Evolutionary conservation across 2,797 vertebrate genomes (phyloP).

Genomic region (Cynodonichthys magdalenae): DNA sequence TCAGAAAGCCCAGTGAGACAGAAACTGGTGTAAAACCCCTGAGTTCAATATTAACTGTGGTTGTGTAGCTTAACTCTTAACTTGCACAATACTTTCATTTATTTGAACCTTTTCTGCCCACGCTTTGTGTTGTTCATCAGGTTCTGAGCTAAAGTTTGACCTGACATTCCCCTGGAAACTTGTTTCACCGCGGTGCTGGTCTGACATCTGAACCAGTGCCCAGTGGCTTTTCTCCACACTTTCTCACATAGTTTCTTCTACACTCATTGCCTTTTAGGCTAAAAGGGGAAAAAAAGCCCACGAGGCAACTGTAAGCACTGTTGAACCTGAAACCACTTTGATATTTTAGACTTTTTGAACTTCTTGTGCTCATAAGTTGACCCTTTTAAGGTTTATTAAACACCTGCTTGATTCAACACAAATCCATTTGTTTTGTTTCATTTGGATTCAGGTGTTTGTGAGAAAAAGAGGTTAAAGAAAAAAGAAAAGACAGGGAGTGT

Average conservation of each 20-base stretch:
- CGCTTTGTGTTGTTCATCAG: slow-evolving; percentile 22
- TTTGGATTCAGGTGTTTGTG: slow-evolving; percentile 26
- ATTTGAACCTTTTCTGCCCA: slow-evolving; percentile 8
- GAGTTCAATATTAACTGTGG: slow-evolving; percentile 37
- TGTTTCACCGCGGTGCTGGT: slow-evolving; percentile 50
- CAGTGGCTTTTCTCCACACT: slow-evolving; percentile 50
- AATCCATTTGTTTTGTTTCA: slow-evolving; percentile 10
- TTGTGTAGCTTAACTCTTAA: slow-evolving; percentile 10
- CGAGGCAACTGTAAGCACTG: slow-evolving; percentile 41
- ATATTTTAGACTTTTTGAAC: slow-evolving; percentile 30
- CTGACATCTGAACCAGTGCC: slow-evolving; percentile 56
- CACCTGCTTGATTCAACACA: slow-evolving; percentile 1
- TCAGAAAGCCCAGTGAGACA: neutral
- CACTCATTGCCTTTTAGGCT: slow-evolving; percentile 33
- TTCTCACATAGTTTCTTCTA: slow-evolving; percentile 50
- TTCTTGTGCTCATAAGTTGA: slow-evolving; percentile 21
- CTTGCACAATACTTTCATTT: neutral
- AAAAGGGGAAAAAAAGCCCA: slow-evolving; percentile 39
- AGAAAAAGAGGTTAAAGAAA: slow-evolving; percentile 14
- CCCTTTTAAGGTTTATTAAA: slow-evolving; percentile 24
- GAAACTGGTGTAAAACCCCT: slow-evolving; percentile 37
- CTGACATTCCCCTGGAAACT: slow-evolving; percentile 66
- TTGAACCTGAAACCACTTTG: slow-evolving; percentile 42
- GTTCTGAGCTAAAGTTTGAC: slow-evolving; percentile 57
- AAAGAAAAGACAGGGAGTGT: slow-evolving; percentile 63